These are phyloP conservation scores for Neogale vison DNA, from an alignment of 2,113 vertebrate species.

Conservation along the genomic window DNA sequence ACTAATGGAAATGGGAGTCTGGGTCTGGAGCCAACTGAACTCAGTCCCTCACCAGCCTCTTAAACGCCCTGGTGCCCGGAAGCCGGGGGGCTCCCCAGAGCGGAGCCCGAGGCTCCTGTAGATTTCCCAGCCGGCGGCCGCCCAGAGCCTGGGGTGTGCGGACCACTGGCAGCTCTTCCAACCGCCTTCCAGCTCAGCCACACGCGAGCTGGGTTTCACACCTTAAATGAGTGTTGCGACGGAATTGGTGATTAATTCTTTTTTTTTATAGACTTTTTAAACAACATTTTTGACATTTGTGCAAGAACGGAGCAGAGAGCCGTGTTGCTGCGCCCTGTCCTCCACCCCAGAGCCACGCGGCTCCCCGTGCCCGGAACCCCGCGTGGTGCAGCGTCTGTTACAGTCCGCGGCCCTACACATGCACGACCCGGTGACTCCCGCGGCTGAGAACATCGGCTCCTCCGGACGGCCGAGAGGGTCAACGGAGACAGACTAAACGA, in stretches of 20 bases:
- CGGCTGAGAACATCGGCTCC: rapidly evolving
- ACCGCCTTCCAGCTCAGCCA: background rate
- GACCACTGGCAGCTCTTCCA: too few species aligned
- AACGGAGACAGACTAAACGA: background rate
- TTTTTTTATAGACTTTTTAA: background rate
- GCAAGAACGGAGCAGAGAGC: too few species aligned
- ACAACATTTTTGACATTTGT: background rate
- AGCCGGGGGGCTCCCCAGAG: background rate
- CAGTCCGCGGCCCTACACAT: too few species aligned
- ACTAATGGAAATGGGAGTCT: background rate
- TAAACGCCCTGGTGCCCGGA: background rate
- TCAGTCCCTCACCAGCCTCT: background rate
- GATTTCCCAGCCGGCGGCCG: too few species aligned
- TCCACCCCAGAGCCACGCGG: background rate
- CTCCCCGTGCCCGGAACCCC: background rate
- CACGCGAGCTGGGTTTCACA: background rate
- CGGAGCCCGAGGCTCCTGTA: too few species aligned
- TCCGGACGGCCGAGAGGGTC: background rate
- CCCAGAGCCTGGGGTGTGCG: background rate
- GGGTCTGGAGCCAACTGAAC: background rate
- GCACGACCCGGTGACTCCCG: too few species aligned
- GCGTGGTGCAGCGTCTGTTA: rapidly evolving
- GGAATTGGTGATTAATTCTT: background rate
- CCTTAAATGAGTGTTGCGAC: background rate
- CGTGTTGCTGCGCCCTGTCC: rapidly evolving